These are phyloP conservation scores for Teinopalpus imperialis DNA, from an alignment of 2,888 invertebrate species.

Conservation along the genomic window DNA sequence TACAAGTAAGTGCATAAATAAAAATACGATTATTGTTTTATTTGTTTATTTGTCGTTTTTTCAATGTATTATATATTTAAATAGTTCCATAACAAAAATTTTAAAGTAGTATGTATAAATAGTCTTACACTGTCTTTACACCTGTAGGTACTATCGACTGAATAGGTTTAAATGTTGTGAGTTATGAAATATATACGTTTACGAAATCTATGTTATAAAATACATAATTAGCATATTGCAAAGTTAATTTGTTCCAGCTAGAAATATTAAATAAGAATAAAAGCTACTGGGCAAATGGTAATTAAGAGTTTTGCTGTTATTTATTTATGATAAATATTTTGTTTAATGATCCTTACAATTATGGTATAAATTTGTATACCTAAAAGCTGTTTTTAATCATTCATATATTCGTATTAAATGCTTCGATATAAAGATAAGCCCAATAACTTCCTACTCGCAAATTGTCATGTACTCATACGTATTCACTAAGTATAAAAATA, in stretches of 20 bases:
- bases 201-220: conserved; percentile 39
- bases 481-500: conserved; percentile 79
- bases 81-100: conserved; percentile 79
- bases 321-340: neutral
- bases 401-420: too few species aligned
- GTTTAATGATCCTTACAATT: conserved; percentile 8
- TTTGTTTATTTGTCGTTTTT: conserved; percentile 78
- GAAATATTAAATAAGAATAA: conserved; percentile 37
- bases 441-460: conserved; percentile 37
- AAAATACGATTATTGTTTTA: conserved; percentile 49
- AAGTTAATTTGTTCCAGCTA: conserved; percentile 53
- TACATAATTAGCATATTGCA: conserved; percentile 45
- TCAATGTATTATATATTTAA: conserved; percentile 78
- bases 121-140: conserved; percentile 73
- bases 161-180: conserved; percentile 52
- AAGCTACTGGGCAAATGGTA: conserved; percentile 37
- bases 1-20: too few species aligned
- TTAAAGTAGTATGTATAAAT: conserved; percentile 74
- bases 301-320: conserved; percentile 9
- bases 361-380: neutral
- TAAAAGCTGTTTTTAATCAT: conserved; percentile 4
- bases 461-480: conserved; percentile 43
- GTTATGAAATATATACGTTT: conserved; percentile 51
- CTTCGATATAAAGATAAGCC: too few species aligned
- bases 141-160: conserved; percentile 65